Evolutionary conservation across 2,113 vertebrate genomes (phyloP).

Genomic region (Phrynosoma blainvillii): DNA sequence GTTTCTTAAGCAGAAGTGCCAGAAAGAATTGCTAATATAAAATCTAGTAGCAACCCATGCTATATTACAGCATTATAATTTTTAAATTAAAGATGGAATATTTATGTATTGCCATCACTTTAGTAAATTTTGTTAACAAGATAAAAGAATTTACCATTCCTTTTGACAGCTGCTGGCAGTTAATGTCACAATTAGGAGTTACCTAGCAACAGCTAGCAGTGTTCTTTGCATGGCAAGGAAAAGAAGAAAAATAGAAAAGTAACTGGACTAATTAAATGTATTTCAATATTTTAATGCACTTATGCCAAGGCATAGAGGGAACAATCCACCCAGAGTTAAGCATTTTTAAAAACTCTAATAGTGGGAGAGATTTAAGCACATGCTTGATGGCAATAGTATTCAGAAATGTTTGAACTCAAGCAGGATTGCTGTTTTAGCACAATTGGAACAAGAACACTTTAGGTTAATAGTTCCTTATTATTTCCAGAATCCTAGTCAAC

Average conservation of each 20-base stretch:
- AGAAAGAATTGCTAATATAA: background rate
- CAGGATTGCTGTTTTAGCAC: background rate
- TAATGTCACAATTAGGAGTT: conserved; percentile 78
- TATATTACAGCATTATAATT: conserved; percentile 34
- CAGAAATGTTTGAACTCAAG: background rate
- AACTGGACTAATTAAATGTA: conserved; percentile 64
- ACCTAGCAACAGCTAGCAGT: conserved; percentile 77
- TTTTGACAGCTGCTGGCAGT: conserved; percentile 72
- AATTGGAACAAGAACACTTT: background rate
- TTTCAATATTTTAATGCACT: conserved; percentile 53
- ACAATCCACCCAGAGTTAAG: background rate
- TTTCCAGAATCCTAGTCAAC: conserved; percentile 14
- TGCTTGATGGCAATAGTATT: background rate
- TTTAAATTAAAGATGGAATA: conserved; percentile 42
- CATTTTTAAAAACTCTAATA: background rate
- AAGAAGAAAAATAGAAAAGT: conserved; percentile 56
- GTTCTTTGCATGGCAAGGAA: conserved; percentile 65
- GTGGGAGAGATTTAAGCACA: background rate
- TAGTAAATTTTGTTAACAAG: conserved; percentile 67
- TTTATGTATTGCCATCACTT: conserved; percentile 43
- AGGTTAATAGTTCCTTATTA: background rate
- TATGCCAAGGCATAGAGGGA: background rate
- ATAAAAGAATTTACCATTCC: conserved; percentile 67
- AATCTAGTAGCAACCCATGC: background rate
- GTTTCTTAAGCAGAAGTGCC: background rate